phyloP scores from a whole-genome alignment of 2,888 invertebrate species.

The Agrotis clavis region DNA sequence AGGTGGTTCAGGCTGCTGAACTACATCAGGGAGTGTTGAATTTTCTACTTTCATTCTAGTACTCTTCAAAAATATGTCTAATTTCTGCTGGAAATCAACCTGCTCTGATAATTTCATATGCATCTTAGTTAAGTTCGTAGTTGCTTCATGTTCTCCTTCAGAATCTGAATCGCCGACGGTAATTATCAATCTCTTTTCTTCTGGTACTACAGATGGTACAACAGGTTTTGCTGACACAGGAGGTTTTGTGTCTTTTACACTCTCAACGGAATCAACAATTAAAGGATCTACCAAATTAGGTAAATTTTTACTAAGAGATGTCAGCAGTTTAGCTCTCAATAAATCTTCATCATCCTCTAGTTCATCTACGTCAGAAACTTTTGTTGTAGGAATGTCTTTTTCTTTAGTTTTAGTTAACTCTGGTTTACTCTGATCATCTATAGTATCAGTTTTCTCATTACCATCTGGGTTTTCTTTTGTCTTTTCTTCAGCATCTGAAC shows the following conservation, averaged over 20 bases:
- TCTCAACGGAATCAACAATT: slow-evolving; percentile 68
- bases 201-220: slow-evolving; percentile 63
- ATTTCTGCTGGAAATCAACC: slow-evolving; percentile 85
- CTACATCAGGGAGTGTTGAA: slow-evolving; percentile 76
- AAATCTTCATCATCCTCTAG: slow-evolving; percentile 92
- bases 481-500: slow-evolving; percentile 86
- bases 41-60: slow-evolving; percentile 86
- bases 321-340: slow-evolving; percentile 91
- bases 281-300: slow-evolving; percentile 81
- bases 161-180: slow-evolving; percentile 87
- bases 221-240: slow-evolving; percentile 43
- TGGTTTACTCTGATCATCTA: slow-evolving; percentile 28
- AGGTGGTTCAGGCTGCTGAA: slow-evolving; percentile 71
- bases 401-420: slow-evolving; percentile 34
- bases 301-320: slow-evolving; percentile 91
- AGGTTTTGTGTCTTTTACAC: slow-evolving; percentile 55
- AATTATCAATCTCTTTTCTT: slow-evolving; percentile 86
- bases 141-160: slow-evolving; percentile 89
- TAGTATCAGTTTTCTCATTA: slow-evolving; percentile 55
- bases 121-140: slow-evolving; percentile 89
- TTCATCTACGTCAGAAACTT: slow-evolving; percentile 76
- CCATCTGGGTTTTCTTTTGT: slow-evolving; percentile 69
- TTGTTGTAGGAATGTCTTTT: slow-evolving; percentile 51
- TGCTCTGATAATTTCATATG: slow-evolving; percentile 86
- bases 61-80: slow-evolving; percentile 86